phyloP scores from a whole-genome alignment of 2,797 vertebrate genomes.

The Mastacembelus armatus region DNA sequence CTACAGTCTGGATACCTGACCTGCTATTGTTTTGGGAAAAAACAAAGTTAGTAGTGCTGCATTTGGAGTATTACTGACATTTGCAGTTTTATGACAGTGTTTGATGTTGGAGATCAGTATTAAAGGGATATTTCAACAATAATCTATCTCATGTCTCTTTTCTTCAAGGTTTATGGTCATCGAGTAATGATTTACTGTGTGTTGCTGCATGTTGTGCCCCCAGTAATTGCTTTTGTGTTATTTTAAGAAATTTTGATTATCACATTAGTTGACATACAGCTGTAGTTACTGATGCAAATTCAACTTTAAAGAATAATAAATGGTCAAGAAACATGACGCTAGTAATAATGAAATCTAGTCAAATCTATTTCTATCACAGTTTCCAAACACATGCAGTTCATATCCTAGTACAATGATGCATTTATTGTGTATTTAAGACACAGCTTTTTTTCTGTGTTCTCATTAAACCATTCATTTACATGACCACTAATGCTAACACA shows the following conservation, averaged over 20 bases:
- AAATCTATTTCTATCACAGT: constrained; percentile 6
- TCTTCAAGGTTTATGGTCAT: no score
- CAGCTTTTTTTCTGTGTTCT: not conserved
- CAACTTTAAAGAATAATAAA: constrained; percentile 8
- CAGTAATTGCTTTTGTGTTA: no score
- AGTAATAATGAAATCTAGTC: not conserved
- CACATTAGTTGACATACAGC: not conserved
- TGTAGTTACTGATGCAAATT: not conserved
- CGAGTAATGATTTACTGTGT: no score
- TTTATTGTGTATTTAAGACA: no score
- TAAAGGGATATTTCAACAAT: no score
- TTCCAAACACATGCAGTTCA: not conserved
- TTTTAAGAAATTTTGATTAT: no score
- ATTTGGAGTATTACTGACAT: constrained; percentile 58
- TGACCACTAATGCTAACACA: not conserved
- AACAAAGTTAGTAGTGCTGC: constrained; percentile 31
- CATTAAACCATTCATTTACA: not conserved
- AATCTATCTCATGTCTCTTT: no score
- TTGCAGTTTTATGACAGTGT: constrained; percentile 47
- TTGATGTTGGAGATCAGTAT: constrained; percentile 38
- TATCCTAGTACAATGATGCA: not conserved
- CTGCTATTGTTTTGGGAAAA: constrained; percentile 43
- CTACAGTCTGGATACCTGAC: constrained; percentile 51
- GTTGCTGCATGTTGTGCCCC: no score
- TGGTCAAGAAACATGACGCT: not conserved